Conservation (phyloP, 2,797 vertebrate genomes). For the Syngnathus acus region DNA sequence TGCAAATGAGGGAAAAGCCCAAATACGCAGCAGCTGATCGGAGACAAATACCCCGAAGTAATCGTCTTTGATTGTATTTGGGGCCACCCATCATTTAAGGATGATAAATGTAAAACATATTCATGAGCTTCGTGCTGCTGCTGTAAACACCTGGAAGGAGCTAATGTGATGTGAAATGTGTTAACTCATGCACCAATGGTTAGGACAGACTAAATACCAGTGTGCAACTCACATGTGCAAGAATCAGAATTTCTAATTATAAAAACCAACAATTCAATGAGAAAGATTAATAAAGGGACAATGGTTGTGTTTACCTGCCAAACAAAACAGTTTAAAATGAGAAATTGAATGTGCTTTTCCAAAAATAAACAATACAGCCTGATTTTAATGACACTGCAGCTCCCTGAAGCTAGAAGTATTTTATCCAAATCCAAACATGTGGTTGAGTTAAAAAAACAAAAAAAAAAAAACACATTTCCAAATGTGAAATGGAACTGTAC, state of each 20-base stretch:
- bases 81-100: not conserved
- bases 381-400: not conserved
- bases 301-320: not conserved
- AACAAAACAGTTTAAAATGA: not conserved
- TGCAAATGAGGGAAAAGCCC: not conserved
- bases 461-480: too few species aligned
- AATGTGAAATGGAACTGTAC: too few species aligned
- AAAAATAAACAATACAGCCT: not conserved
- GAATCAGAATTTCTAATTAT: not conserved
- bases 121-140: constrained; percentile 3
- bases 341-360: not conserved
- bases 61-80: constrained; percentile 2
- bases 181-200: not conserved
- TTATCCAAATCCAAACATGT: not conserved
- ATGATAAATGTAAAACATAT: constrained; percentile 1
- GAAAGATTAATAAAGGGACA: not conserved
- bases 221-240: not conserved
- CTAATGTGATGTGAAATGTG: constrained; percentile 2
- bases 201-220: constrained; percentile 3
- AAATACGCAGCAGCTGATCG: not conserved
- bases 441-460: too few species aligned
- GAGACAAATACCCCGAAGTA: constrained; percentile 1
- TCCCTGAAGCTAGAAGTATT: not conserved
- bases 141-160: constrained; percentile 8
- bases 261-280: not conserved